These are phyloP conservation scores for Protomyctophum bolini DNA, from an alignment of 2,113 vertebrate species.

Conservation along the genomic window DNA sequence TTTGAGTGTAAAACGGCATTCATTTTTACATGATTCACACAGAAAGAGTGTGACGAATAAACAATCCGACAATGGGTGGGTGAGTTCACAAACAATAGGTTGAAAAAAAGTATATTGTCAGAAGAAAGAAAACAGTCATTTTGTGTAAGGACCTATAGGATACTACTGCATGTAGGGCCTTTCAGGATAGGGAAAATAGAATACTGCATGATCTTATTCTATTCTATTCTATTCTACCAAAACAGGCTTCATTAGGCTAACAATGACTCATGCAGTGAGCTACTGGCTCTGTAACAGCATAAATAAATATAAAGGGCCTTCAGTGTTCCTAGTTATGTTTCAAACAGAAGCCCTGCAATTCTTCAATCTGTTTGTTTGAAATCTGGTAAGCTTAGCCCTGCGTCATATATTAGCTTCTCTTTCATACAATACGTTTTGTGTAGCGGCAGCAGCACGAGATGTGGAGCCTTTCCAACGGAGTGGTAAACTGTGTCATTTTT, in stretches of 20 bases:
- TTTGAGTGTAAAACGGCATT: too few species aligned
- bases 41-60: too few species aligned
- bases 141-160: too few species aligned
- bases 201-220: too few species aligned
- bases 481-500: slow-evolving; percentile 67
- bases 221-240: background rate
- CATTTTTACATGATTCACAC: too few species aligned
- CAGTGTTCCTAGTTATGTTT: background rate
- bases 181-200: slow-evolving; percentile 14
- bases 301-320: slow-evolving; percentile 8
- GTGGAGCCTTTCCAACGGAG: slow-evolving; percentile 56
- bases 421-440: slow-evolving; percentile 1
- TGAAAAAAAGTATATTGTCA: too few species aligned
- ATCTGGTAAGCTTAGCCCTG: background rate
- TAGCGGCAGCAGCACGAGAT: slow-evolving; percentile 27
- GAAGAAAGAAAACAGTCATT: too few species aligned
- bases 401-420: background rate
- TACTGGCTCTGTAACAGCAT: background rate
- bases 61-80: too few species aligned
- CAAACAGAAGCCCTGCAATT: slow-evolving; percentile 6
- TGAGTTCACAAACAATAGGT: too few species aligned
- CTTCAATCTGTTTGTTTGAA: background rate
- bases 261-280: background rate
- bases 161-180: too few species aligned
- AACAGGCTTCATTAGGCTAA: background rate